Evolutionary conservation across 2,113 vertebrate genomes (phyloP), one percentile per base, ranked within the genome.

Genomic region (Tragulus kanchil): DNA sequence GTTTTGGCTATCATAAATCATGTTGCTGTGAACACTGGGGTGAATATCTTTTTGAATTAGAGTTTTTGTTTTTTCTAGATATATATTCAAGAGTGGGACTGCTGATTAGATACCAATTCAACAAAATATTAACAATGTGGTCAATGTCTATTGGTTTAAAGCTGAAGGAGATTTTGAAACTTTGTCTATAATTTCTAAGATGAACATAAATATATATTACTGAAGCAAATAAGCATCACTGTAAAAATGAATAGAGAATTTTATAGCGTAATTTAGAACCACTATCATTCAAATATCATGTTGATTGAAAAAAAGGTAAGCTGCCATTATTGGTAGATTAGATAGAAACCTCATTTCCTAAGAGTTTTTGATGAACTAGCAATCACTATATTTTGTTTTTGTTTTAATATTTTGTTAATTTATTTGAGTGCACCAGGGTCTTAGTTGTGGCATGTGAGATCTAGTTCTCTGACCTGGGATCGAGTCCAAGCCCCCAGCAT

Each of bases 181-280:
- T 3, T 71, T 90, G 14, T 62, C 31, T 50, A 13, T 81, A 64
- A 52, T 94, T 97, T 69, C 31, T 83, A 54, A 93, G 83, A 59
- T 65, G 56, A 91, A 16, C 19, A 73, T 50, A 83, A 21, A 65
- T 77, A 78, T 0, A 62, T 50, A 28, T 73, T 85, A 89, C 31
- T 94, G 21, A 95, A 82, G 64, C 42, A 23, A 90, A 48, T 36
- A 89, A 75, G 42, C 50, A 61, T 86, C 54, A 23, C 15, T 95
- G 36, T 88, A 91, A 96, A 96, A 96, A 67, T 69, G 21, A 65
- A 52, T 10, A 81, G 58, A 25, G 3, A 85, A 61, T 42, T 92
- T 92, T 56, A 86, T 50, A 87, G 23, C 61, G 26, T 62, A 90
- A 73, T 90, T 96, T 92, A 65, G 19, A 96, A 93, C 69, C 17